Conservation (phyloP, 2,113 vertebrate genomes). For the Thalassoma bifasciatum region DNA sequence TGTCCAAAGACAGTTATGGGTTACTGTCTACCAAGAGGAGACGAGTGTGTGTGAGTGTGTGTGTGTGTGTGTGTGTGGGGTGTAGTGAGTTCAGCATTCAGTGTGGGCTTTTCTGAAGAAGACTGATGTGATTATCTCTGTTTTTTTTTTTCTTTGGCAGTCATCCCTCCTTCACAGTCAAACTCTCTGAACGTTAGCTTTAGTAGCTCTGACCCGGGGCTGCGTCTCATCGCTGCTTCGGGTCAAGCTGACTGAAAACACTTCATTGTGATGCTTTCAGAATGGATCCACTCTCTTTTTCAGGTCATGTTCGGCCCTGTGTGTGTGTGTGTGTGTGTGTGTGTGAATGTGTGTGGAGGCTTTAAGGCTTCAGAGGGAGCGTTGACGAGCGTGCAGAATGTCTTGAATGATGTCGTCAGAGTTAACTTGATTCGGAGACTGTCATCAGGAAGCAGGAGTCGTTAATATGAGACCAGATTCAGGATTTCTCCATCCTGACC, state of each 20-base stretch:
- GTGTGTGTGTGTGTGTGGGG: neutral
- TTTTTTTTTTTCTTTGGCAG: neutral
- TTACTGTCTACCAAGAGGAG: neutral
- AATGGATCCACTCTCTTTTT: no score
- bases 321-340: no score
- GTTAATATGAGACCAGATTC: neutral
- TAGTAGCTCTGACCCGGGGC: constrained; percentile 3
- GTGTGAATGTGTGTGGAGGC: no score
- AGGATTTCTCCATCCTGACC: neutral
- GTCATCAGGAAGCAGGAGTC: neutral
- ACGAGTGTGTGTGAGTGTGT: neutral
- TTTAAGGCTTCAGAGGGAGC: no score
- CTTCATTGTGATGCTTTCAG: neutral
- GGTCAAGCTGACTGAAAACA: neutral
- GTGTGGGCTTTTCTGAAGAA: neutral
- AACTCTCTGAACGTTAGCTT: neutral
- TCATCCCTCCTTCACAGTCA: neutral
- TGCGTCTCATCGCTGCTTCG: neutral
- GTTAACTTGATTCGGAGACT: neutral
- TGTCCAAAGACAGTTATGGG: neutral
- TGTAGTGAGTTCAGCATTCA: neutral
- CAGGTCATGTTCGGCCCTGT: no score
- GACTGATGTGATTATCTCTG: neutral
- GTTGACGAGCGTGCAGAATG: no score
- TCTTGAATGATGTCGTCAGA: no score